Base-by-base conservation (phyloP, 2,113 vertebrate genomes). In the Rhombomys opimus region DNA sequence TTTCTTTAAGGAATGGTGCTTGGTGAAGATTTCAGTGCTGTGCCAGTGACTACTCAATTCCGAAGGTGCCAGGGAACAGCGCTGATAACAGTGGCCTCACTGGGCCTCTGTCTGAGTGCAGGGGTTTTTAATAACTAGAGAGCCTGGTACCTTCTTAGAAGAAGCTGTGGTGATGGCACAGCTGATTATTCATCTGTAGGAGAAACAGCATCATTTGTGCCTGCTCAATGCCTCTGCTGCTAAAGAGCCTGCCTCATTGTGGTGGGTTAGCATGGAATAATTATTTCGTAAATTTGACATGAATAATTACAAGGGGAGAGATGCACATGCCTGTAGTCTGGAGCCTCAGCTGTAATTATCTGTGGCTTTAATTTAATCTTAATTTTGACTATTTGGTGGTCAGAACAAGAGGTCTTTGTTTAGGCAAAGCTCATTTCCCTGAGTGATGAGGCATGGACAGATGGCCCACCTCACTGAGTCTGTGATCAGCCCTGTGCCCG, bases 41-140 rank as follows among this genome's bases (percentile, higher is more conserved):
- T 80, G 59, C 54, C 76, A 72, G n/a, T n/a, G 18, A 12, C 22
- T 63, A 54, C 52, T 78, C 80, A 68, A 0, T 50, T 81, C n/a
- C 22, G 30, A 41, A 80, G 91, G 59, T 80, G 57, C 57, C 30
- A 9, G 23, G 94, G 63, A 65, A 81, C 23, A 35, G 77, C 67
- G 57, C 88, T 5, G 25, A 65, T 93, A 63, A 84, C 92, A 46
- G n/a, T 70, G 32, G 0, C 87, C 81, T 89, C 27, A 22, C 59
- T 46, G 67, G 81, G 87, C 38, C 78, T 93, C 86, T 67, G 41
- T 54, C 81, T 18, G 91, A 93, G 32, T 11, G 4, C 25, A 75
- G 30, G 32, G 88, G 57, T 76, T 78, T 75, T 90, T 78, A 87
- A 95, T 95, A 96, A 90, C 38, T 59, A 80, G 70, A 68, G 82